Percentiles rank a stretch among this genome's conserved stretches.
Evolutionary conservation across 2,797 vertebrate genomes (phyloP).

Genomic region (Carcharodon carcharias): DNA sequence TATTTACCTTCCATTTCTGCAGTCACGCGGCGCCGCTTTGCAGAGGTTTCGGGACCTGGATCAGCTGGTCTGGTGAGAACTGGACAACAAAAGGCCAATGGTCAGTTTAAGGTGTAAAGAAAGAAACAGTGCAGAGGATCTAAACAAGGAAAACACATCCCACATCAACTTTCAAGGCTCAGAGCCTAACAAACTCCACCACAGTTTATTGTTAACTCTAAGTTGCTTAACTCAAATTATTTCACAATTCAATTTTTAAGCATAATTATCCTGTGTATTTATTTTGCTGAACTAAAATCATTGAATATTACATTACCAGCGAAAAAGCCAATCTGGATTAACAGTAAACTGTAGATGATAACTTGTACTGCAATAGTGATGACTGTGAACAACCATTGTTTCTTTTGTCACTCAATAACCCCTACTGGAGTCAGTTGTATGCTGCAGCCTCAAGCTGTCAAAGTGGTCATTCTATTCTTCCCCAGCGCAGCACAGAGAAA

Average conservation of each 20-base stretch:
- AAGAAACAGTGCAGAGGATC: not conserved
- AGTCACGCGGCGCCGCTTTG: constrained; percentile 79
- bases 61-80: constrained; percentile 59
- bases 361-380: not conserved
- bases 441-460: not conserved
- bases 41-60: constrained; percentile 55
- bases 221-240: not conserved
- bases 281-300: not conserved
- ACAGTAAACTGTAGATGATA: not conserved
- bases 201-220: not conserved
- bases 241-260: not conserved
- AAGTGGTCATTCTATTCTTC: not conserved
- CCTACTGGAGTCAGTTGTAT: not conserved
- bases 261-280: not conserved
- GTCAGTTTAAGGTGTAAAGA: not conserved
- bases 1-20: constrained; percentile 96
- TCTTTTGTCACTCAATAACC: not conserved
- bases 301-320: not conserved
- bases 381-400: not conserved
- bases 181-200: not conserved
- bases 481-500: not conserved
- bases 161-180: not conserved
- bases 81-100: constrained; percentile 40
- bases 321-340: not conserved
- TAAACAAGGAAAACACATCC: not conserved